Conservation (phyloP, 1,140 invertebrate genomes). For the Riptortus pedestris region DNA sequence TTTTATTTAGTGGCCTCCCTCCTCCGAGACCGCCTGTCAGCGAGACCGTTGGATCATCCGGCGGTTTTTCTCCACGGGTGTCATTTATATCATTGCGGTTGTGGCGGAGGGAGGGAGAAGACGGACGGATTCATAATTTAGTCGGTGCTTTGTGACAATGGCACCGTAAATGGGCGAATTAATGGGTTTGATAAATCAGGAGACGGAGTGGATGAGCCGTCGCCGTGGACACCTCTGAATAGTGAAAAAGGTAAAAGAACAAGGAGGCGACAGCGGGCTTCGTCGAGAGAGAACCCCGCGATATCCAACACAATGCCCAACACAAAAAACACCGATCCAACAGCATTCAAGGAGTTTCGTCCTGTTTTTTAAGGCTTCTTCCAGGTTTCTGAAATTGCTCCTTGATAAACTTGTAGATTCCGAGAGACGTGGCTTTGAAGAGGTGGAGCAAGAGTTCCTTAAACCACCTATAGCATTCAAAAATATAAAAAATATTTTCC, state of each 20-base stretch:
- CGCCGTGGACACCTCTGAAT: too few relatives aligned
- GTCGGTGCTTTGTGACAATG: neutral
- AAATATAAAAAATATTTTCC: too few relatives aligned
- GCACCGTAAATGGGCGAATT: slow-evolving; percentile 5
- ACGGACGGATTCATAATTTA: neutral
- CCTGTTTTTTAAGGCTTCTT: too few relatives aligned
- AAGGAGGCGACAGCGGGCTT: neutral
- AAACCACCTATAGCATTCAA: too few relatives aligned
- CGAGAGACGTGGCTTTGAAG: too few relatives aligned
- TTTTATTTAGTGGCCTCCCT: neutral
- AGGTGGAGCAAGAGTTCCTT: too few relatives aligned
- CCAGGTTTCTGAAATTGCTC: too few relatives aligned
- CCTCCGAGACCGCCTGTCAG: neutral
- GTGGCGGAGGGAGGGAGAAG: neutral
- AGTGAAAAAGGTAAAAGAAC: too few relatives aligned
- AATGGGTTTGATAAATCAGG: slow-evolving; percentile 12
- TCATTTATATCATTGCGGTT: neutral
- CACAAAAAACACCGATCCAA: too few relatives aligned
- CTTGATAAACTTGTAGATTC: too few relatives aligned
- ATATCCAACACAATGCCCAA: too few relatives aligned
- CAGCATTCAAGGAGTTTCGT: too few relatives aligned
- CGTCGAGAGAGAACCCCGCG: neutral
- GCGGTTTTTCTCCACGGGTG: neutral
- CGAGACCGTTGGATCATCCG: neutral
- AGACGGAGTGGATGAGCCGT: neutral